phyloP scores from a whole-genome alignment of 2,888 invertebrate genomes.

The Amphipoea oculea region DNA sequence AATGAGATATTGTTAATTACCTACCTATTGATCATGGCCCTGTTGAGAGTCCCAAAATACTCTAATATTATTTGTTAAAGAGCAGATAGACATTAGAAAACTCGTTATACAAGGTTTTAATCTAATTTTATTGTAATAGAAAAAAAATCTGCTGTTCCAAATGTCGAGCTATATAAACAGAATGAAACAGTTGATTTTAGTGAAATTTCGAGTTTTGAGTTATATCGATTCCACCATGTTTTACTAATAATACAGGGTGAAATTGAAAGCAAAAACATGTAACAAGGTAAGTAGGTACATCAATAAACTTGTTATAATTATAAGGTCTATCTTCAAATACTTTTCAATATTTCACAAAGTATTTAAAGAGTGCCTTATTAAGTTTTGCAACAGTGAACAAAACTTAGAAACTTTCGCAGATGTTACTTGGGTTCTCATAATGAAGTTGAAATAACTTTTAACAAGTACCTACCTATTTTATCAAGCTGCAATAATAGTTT shows the following conservation, averaged over 20 bases:
- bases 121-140: neutral
- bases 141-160: neutral
- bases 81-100: neutral
- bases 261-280: neutral
- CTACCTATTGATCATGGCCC: neutral
- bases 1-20: neutral
- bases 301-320: neutral
- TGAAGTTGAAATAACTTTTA: conserved; percentile 40
- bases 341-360: neutral
- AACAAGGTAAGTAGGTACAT: neutral
- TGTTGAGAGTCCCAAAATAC: neutral
- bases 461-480: conserved; percentile 16
- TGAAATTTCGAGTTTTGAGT: neutral
- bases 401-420: conserved; percentile 21
- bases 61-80: neutral
- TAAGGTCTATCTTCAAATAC: neutral
- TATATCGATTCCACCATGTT: neutral
- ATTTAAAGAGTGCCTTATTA: conserved; percentile 14
- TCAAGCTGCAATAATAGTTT: conserved; percentile 7
- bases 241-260: neutral
- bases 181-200: neutral
- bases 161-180: neutral
- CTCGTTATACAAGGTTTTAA: neutral
- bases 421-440: conserved; percentile 18
- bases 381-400: conserved; percentile 9